Evolutionary conservation across 2,888 invertebrate genomes (phyloP), one percentile per base, ranked within the genome.

Genomic region (Yponomeuta malinellus): DNA sequence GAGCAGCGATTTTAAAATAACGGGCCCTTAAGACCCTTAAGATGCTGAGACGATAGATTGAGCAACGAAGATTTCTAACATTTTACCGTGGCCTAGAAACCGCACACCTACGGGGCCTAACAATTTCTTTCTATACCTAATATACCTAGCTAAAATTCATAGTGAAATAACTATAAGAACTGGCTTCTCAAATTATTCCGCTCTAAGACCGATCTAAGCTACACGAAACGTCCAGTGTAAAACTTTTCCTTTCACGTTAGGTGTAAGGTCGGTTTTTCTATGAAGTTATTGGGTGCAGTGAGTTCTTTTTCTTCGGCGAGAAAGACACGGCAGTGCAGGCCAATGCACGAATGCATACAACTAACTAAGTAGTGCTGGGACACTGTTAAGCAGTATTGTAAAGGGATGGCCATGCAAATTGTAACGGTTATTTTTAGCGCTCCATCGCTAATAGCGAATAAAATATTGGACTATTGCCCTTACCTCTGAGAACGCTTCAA

Each of bases 281-380:
- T 59, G 15, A 15, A 59, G 12, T 12, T 59, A 12, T 68, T 69
- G 29, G 73, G 75, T 72, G 43, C 73, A 73, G 76, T 86, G 78
- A 5, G 83, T 71, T 79, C 75, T 83, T 86, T 82, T 78, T 73
- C 59, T 73, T 73, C 66, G 43, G 10, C 63, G 73, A 71, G 71
- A 69, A 71, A 74, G 75, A 80, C 79, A 79, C 84, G 85, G 86
- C 86, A 86, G 86, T 89, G 85, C 91, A 90, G 92, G 92, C 92
- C 92, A 91, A 87, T 91, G 92, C 90, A 89, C 92, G 92, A 71
- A 86, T 89, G 92, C 92, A 91, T 91, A 90, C 90, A 90, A 91
- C 89, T 90, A 88, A 88, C 82, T 89, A 59, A 59, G 52, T 59
- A 90, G 92, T 84, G 92, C 80, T 87, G 90, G 78, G 83, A 59